These are phyloP conservation scores for Stenurella melanura DNA, from an alignment of 2,888 invertebrate genomes.

Conservation along the genomic window DNA sequence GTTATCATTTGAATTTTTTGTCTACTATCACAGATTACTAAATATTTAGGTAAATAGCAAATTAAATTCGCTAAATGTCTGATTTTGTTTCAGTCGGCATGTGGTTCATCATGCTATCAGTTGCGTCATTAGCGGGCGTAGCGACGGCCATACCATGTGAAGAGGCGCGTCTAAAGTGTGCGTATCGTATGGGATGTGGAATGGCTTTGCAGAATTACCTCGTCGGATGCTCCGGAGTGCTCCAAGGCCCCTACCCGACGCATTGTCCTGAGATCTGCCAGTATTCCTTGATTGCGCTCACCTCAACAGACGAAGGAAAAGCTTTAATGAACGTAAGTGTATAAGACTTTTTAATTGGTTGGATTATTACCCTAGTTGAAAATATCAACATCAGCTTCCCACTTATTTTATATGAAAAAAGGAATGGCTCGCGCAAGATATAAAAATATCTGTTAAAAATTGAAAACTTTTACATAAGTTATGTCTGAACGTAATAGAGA, in stretches of 20 bases:
- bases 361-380: too few species aligned
- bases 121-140: constrained; percentile 67
- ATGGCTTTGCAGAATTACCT: constrained; percentile 86
- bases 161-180: constrained; percentile 83
- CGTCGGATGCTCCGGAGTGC: constrained; percentile 81
- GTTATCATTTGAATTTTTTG: not conserved
- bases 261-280: constrained; percentile 84
- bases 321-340: constrained; percentile 83
- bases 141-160: constrained; percentile 74
- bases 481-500: too few species aligned
- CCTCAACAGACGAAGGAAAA: constrained; percentile 86
- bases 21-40: not conserved
- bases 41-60: not conserved
- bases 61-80: not conserved
- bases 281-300: constrained; percentile 86
- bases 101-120: constrained; percentile 71
- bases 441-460: too few species aligned
- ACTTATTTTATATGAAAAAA: too few species aligned
- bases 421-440: too few species aligned
- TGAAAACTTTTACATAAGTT: too few species aligned
- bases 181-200: constrained; percentile 85
- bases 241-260: constrained; percentile 74
- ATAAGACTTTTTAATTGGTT: too few species aligned
- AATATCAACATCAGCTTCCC: too few species aligned
- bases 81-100: constrained; percentile 66